Evolutionary conservation across 1,140 invertebrate genomes (phyloP).

Genomic region (Pentalonia nigronervosa): DNA sequence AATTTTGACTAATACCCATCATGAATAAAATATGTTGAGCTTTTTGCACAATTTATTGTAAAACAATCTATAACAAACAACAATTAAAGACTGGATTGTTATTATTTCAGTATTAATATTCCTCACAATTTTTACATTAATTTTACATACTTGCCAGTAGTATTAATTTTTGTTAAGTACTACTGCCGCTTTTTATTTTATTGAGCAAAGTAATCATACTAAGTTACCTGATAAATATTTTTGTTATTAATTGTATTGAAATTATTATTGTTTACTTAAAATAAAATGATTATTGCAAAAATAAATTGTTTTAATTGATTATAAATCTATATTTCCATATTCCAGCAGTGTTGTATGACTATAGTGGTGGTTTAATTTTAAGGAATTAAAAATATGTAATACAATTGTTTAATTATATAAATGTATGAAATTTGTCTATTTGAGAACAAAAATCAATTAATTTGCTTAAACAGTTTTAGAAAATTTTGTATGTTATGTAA

Average conservation of each 20-base stretch:
- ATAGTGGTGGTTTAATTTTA: background rate
- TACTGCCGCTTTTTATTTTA: background rate
- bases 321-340: background rate
- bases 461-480: no score
- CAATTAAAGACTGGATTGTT: slow-evolving; percentile 28
- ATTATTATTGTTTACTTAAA: slow-evolving; percentile 30
- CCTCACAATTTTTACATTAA: background rate
- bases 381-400: background rate
- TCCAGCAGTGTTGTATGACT: background rate
- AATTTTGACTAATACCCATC: background rate
- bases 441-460: background rate
- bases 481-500: no score
- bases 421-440: background rate
- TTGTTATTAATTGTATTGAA: slow-evolving; percentile 32
- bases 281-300: slow-evolving; percentile 19
- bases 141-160: background rate
- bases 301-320: slow-evolving; percentile 1
- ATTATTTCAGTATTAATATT: slow-evolving; percentile 29
- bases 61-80: background rate
- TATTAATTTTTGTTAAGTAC: background rate
- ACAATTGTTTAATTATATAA: background rate
- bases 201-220: slow-evolving; percentile 31
- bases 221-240: slow-evolving; percentile 45
- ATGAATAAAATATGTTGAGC: background rate
- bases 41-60: background rate